Base-by-base conservation (phyloP, 2,113 vertebrate species). In the Steatornis caripensis region DNA sequence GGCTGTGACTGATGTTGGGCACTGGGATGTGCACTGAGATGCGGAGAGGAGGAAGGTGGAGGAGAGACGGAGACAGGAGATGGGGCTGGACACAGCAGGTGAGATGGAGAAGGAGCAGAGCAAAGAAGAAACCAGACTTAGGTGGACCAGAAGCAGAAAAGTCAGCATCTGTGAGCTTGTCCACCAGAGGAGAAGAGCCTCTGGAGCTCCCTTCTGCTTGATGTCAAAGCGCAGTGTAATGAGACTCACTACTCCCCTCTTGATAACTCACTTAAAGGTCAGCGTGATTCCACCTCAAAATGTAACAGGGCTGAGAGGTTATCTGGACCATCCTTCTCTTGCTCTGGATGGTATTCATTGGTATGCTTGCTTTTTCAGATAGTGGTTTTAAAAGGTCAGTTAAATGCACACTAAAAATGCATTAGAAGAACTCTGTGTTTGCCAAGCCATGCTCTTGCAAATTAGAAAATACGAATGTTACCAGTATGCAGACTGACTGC, bases 241-340 rank as follows among this genome's bases (percentile, higher is more conserved):
- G 21, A 80, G 15, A 13, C 76, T 75, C 72, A 37, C 65, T 90
- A 8, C 15, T 87, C 53, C 51, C 23, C 68, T 72, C 51, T 8
- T 82, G 72, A 68, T 92, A 76, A 84, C 65, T 95, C 55, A 55
- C 43, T 62, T 39, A 84, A 58, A 92, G 79, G 86, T 96, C 86
- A 93, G 66, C 58, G 19, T 64, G 82, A 70, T 92, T 92, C 51
- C 39, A 87, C 51, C 71, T 87, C 58, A 84, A 87, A 75, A 84
- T 55, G 60, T 48, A 55, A 39, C 5, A 75, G 80, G 91, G 39
- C 86, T 94, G 65, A 75, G 49, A 93, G 91, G 91, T 96, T 97
- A 97, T 97, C 95, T 89, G 46, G 23, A 83, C 37, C 27, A 77
- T 65, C 29, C 79, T 41, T 55, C 30, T 81, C 53, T 27, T 72